Evolutionary conservation across 2,888 invertebrate species (phyloP), one percentile per base, ranked within the genome.

Genomic region (Melanostoma scalare): DNA sequence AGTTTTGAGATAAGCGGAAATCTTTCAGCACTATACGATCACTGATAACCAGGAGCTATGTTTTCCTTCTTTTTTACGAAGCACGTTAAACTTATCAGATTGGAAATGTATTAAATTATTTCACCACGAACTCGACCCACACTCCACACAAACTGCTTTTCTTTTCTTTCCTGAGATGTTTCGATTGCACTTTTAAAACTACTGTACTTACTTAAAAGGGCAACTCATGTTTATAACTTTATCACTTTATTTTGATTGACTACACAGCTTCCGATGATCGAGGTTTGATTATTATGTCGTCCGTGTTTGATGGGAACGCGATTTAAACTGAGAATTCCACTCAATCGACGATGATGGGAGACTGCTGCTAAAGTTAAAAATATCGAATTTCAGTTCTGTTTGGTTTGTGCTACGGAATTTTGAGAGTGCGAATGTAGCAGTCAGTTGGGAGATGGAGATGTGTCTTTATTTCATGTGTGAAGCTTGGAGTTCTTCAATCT

Each of bases 181-280:
- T 20, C 20, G 20, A 20, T 20, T 20, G 20, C 0, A 20, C 20
- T 20, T 20, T 20, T 20, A 20, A 20, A 20, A 20, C 20, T 20
- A 20, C 20, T 1, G 20, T 20, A 20, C 20, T 20, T 20, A 20
- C 20, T 77, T 56, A 72, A 71, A 86, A 75, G 86, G 48, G 86
- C 87, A 46, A 73, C 87, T 53, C 74, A 68, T 84, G 92, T 94
- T 36, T 93, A 31, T 55, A 42, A 31, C 2, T 48, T 61, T 72
- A 3, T 48, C 52, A 9, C 53, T 67, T 38, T 42, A 30, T 5
- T 6, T 33, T 6, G n/a, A 36, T 3, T 3, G 38, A 6, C 9
- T n/a, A 20, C 3, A 31, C 31, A 35, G 4, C n/a, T 40, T 2
- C 20, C 20, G 1, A 8, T 8, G 52, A 71, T 73, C 48, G 50